Conservation (phyloP, 2,113 vertebrate genomes). For the Rostratula benghalensis region DNA sequence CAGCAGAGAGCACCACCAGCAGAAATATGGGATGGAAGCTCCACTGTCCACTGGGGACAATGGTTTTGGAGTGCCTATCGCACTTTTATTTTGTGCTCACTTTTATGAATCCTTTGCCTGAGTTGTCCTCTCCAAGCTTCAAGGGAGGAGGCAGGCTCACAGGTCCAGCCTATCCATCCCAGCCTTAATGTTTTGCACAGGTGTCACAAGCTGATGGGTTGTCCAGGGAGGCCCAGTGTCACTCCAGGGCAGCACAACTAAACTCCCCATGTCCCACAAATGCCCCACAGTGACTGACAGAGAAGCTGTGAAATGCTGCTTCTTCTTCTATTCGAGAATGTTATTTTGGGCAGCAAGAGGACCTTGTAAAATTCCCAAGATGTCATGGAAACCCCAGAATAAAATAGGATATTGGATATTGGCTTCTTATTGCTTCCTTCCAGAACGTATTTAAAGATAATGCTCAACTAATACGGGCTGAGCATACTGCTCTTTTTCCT, state of each 20-base stretch:
- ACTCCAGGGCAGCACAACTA: background rate
- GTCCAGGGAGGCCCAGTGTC: background rate
- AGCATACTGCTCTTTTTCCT: background rate
- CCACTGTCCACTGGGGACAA: background rate
- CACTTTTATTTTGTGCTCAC: background rate
- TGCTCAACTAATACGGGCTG: background rate
- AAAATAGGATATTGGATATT: background rate
- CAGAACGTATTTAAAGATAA: background rate
- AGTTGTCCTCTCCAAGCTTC: background rate
- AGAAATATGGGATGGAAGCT: accelerated
- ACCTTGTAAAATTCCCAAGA: background rate
- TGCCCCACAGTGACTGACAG: background rate
- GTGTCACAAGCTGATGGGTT: background rate
- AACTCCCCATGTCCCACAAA: background rate
- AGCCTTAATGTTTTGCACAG: background rate
- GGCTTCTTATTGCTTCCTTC: background rate
- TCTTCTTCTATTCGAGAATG: background rate
- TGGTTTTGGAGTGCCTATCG: background rate
- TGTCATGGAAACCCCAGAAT: background rate
- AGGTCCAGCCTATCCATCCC: background rate
- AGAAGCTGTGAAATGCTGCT: background rate
- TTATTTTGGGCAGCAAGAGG: background rate
- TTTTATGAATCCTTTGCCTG: background rate
- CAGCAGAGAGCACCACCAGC: background rate
- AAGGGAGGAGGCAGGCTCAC: background rate